phyloP scores from a whole-genome alignment of 2,113 vertebrate genomes.

The Nothocercus nigrocapillus region DNA sequence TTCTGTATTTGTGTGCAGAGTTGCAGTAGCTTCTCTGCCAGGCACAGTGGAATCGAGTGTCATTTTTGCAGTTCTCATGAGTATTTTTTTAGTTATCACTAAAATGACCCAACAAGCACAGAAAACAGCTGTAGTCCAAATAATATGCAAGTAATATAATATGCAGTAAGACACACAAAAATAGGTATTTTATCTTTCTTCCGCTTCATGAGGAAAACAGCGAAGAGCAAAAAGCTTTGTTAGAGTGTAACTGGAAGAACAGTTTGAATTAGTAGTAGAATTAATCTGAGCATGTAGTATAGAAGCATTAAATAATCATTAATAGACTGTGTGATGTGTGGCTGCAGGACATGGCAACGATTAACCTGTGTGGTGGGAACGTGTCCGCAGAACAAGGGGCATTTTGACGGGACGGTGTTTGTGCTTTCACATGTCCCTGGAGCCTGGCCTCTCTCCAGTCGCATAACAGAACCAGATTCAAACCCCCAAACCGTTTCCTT shows the following conservation, averaged over 20 bases:
- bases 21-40: neutral
- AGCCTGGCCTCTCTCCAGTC: neutral
- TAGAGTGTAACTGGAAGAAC: neutral
- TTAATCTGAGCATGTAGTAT: slow-evolving; percentile 1
- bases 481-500: neutral
- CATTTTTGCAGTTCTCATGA: neutral
- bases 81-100: neutral
- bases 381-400: neutral
- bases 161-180: neutral
- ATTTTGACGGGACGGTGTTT: neutral
- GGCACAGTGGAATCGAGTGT: neutral
- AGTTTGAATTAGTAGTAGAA: slow-evolving; percentile 28
- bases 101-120: neutral
- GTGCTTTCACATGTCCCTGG: neutral
- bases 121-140: neutral
- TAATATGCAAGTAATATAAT: neutral
- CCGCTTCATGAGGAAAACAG: neutral
- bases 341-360: slow-evolving; percentile 14
- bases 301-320: slow-evolving; percentile 49
- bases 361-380: slow-evolving; percentile 18
- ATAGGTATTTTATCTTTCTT: neutral
- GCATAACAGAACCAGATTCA: neutral
- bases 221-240: neutral
- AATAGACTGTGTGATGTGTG: neutral
- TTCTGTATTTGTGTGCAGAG: neutral